phyloP scores from a whole-genome alignment of 2,888 invertebrate genomes.

The Chrysolina americana region DNA sequence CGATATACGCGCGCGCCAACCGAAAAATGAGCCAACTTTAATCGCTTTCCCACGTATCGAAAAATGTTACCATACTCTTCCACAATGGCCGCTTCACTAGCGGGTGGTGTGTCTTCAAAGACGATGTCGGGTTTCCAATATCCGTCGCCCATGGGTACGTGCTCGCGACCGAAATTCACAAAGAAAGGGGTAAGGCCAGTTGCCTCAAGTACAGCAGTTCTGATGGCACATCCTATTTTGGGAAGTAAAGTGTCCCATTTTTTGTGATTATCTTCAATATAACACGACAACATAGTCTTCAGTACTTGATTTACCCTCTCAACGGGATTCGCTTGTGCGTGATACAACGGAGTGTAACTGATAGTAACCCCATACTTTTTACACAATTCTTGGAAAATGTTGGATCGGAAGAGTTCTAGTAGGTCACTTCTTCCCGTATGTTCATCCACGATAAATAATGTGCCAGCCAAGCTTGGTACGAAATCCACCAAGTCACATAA shows the following conservation, averaged over 20 bases:
- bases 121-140: too few relatives aligned
- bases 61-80: too few relatives aligned
- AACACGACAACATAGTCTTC: slow-evolving; percentile 58
- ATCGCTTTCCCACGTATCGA: slow-evolving; percentile 6
- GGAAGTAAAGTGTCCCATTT: slow-evolving; percentile 45
- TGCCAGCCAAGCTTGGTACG: too few relatives aligned
- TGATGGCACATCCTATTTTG: slow-evolving; percentile 39
- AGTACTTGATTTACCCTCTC: slow-evolving; percentile 59
- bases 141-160: too few relatives aligned
- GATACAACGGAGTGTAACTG: not conserved
- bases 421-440: too few relatives aligned
- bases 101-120: too few relatives aligned
- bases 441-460: too few relatives aligned
- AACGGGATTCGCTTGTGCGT: slow-evolving; percentile 56
- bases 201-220: slow-evolving; percentile 42
- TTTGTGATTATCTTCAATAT: slow-evolving; percentile 51
- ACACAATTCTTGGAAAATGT: not conserved
- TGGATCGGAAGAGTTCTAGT: not conserved
- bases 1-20: slow-evolving; percentile 18
- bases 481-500: too few relatives aligned
- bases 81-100: too few relatives aligned
- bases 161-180: too few relatives aligned
- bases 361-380: not conserved
- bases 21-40: not conserved
- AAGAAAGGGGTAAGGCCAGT: too few relatives aligned